Percentiles rank a stretch among this genome's conserved stretches.
Conservation (phyloP, 2,797 vertebrate genomes). For the Steatocranus sp. region DNA sequence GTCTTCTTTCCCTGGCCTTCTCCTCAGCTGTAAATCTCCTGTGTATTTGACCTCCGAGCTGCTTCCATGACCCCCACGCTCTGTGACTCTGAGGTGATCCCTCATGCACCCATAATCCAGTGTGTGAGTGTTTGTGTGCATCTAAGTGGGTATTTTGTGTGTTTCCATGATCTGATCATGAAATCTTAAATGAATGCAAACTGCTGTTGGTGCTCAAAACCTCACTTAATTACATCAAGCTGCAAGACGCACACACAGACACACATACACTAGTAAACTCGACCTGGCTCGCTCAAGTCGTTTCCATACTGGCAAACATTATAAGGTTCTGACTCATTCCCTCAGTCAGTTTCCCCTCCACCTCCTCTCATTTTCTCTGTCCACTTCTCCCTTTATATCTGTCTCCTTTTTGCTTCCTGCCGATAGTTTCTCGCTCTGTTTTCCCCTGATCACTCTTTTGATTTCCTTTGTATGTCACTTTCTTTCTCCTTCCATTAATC, state of each 20-base stretch:
- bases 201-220: constrained; percentile 48
- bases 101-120: constrained; percentile 18
- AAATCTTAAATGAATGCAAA: constrained; percentile 44
- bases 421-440: not conserved
- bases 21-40: constrained; percentile 9
- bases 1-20: not conserved
- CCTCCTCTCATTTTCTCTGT: constrained; percentile 7
- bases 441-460: not conserved
- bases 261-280: constrained; percentile 12
- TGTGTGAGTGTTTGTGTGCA: not conserved
- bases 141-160: not conserved
- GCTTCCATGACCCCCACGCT: constrained; percentile 19
- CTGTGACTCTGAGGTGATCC: constrained; percentile 27
- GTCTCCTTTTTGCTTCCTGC: not conserved
- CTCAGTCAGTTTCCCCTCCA: constrained; percentile 26
- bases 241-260: constrained; percentile 44
- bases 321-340: constrained; percentile 66
- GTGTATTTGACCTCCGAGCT: constrained; percentile 40
- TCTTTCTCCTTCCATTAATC: not conserved
- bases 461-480: not conserved
- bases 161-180: constrained; percentile 27
- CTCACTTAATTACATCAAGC: constrained; percentile 72
- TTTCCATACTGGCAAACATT: constrained; percentile 65
- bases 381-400: not conserved
- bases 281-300: constrained; percentile 48